Evolutionary conservation across 2,797 vertebrate species (phyloP).

Genomic region (Tolypeutes matacus): DNA sequence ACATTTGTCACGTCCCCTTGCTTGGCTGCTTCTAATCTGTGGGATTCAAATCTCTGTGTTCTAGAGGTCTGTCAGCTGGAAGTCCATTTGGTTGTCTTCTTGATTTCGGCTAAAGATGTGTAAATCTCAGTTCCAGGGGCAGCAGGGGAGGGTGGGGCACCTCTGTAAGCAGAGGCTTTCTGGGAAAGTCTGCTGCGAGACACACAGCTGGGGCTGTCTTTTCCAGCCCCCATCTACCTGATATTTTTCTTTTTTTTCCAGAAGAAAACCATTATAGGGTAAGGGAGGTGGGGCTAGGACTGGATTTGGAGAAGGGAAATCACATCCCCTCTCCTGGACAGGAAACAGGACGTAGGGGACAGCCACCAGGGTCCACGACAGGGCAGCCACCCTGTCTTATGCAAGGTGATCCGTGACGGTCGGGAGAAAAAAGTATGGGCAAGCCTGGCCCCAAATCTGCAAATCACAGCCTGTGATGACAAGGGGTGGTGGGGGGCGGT

Average conservation of each 20-base stretch:
- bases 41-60: background rate
- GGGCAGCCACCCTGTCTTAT: constrained; percentile 77
- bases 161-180: background rate
- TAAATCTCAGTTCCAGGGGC: no score
- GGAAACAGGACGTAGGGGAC: constrained; percentile 85
- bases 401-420: constrained; percentile 75
- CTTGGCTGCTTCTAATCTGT: background rate
- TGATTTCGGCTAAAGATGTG: no score
- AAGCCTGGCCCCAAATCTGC: constrained; percentile 83
- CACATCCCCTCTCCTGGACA: constrained; percentile 54
- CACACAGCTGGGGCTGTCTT: background rate
- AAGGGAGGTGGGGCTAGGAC: background rate
- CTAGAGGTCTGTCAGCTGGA: no score
- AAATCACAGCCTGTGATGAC: constrained; percentile 88
- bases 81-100: no score
- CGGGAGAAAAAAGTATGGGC: constrained; percentile 76
- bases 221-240: constrained; percentile 3
- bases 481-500: constrained; percentile 75
- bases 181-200: background rate
- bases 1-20: background rate
- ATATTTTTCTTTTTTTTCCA: constrained; percentile 37
- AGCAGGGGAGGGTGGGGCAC: background rate
- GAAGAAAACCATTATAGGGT: background rate
- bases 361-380: constrained; percentile 81
- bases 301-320: constrained; percentile 20